A percentile compares a stretch with the other conserved stretches of the same genome.
Evolutionary conservation across 35 echinoderm and acorn worm species (phyloP).

Genomic region (Ptychodera flava): DNA sequence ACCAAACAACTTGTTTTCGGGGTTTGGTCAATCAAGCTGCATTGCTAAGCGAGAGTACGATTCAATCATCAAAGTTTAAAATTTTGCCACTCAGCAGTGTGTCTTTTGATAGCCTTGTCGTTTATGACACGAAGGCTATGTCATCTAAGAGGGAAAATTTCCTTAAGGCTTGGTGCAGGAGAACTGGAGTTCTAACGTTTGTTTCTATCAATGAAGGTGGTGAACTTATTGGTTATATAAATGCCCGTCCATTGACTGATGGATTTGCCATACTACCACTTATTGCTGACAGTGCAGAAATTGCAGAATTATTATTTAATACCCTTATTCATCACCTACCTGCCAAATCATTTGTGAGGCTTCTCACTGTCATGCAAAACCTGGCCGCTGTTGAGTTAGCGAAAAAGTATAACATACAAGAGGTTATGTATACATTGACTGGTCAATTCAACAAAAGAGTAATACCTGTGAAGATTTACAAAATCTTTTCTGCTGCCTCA

Average conservation of each 20-base stretch:
- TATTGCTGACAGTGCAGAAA: not conserved
- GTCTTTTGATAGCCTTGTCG: not conserved
- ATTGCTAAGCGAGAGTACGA: not conserved
- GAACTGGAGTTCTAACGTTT: not conserved
- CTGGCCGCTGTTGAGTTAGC: not conserved
- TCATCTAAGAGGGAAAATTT: not conserved
- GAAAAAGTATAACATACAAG: not conserved
- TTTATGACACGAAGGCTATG: not conserved
- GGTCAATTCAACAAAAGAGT: not conserved
- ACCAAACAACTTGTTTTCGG: not conserved
- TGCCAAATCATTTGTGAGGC: not conserved
- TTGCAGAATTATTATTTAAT: not conserved
- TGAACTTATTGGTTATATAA: not conserved
- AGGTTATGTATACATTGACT: not conserved
- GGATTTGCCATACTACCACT: not conserved
- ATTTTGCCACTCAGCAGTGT: not conserved
- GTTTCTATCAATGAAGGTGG: not conserved
- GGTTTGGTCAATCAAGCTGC: not conserved
- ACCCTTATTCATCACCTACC: not conserved
- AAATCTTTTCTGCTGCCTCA: not conserved
- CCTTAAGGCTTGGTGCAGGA: not conserved
- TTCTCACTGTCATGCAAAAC: not conserved
- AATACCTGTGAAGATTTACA: not conserved
- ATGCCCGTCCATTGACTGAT: not conserved
- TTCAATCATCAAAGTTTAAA: too few relatives aligned